These are phyloP conservation scores for Eubasilissa splendida DNA, from an alignment of 2,888 invertebrate species.

Conservation along the genomic window DNA sequence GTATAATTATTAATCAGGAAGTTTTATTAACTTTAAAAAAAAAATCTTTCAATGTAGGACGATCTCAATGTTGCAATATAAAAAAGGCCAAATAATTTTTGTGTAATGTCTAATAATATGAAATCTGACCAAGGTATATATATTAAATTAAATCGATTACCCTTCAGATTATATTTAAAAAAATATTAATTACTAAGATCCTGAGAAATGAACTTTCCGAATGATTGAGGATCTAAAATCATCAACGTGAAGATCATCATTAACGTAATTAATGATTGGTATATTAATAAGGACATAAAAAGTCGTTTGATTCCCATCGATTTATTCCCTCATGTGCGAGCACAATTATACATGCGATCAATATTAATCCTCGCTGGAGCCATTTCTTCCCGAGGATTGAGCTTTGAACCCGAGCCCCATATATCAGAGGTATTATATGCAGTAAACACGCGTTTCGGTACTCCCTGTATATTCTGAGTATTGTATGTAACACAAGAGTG, in stretches of 20 bases:
- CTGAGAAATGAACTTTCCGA: constrained; percentile 3
- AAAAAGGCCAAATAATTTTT: too few species aligned
- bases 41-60: too few species aligned
- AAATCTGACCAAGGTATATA: too few species aligned
- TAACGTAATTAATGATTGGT: constrained; percentile 33
- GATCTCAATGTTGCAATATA: too few species aligned
- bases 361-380: constrained; percentile 46
- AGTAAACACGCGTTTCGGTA: constrained; percentile 40
- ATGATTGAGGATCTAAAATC: constrained; percentile 19
- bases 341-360: constrained; percentile 43
- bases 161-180: not conserved
- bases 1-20: too few species aligned
- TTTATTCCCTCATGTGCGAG: constrained; percentile 41
- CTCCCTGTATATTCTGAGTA: constrained; percentile 2
- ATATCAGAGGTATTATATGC: constrained; percentile 50
- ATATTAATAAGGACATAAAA: constrained; percentile 11
- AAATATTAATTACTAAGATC: not conserved
- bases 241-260: constrained; percentile 30
- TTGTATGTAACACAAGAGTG: not conserved
- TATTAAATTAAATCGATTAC: too few species aligned
- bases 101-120: too few species aligned
- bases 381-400: constrained; percentile 39
- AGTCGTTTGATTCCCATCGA: constrained; percentile 40
- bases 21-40: too few species aligned
- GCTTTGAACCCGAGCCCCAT: constrained; percentile 47